phyloP scores from a whole-genome alignment of 1,140 invertebrate genomes.

The Danaus plexippus region DNA sequence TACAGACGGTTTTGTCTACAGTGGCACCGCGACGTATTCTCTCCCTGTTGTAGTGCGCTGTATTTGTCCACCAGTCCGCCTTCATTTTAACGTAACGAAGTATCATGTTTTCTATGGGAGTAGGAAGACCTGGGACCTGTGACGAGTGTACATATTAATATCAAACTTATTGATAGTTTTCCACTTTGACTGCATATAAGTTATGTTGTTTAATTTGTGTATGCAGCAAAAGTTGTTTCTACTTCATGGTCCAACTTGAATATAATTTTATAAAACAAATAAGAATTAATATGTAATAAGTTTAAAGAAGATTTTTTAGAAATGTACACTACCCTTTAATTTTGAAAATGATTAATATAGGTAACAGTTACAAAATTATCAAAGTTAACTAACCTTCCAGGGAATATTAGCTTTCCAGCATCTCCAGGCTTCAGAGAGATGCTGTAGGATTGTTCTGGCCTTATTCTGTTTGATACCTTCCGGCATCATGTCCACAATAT shows the following conservation, averaged over 20 bases:
- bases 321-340: too few species aligned
- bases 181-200: too few species aligned
- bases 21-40: conserved; percentile 93
- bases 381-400: conserved; percentile 86
- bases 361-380: too few species aligned
- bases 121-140: conserved; percentile 95
- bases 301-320: too few species aligned
- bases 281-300: too few species aligned
- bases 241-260: too few species aligned
- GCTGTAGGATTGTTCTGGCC: conserved; percentile 97
- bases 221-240: too few species aligned
- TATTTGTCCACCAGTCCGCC: conserved; percentile 99
- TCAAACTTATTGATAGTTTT: too few species aligned
- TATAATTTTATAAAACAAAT: too few species aligned
- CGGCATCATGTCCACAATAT: conserved; percentile 99
- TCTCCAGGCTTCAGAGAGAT: conserved; percentile 98
- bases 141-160: too few species aligned
- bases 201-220: too few species aligned
- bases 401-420: conserved; percentile 99
- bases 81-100: conserved; percentile 99
- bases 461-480: conserved; percentile 99
- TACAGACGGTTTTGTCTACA: conserved; percentile 99
- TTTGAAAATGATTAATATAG: too few species aligned
- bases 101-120: conserved; percentile 99
- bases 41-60: conserved; percentile 99